Evolutionary conservation across 2,113 vertebrate genomes (phyloP).

Genomic region (Spea bombifrons): DNA sequence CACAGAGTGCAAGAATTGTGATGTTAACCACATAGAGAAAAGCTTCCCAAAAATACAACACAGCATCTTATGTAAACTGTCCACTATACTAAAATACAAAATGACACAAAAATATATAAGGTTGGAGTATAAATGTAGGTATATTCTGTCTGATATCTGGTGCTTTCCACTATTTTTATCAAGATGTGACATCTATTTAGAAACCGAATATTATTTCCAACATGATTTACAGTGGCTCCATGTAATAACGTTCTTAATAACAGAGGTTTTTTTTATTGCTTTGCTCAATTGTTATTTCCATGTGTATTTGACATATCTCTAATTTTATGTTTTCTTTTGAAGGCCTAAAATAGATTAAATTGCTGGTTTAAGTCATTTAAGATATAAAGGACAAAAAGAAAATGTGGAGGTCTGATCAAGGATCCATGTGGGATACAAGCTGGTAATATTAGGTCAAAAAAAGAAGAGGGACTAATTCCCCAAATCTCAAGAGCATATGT

Average conservation of each 20-base stretch:
- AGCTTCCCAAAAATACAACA: background rate
- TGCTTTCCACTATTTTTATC: conserved; percentile 2
- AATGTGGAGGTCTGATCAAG: no score
- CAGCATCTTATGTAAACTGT: background rate
- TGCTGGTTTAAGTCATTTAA: conserved; percentile 18
- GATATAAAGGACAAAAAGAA: background rate
- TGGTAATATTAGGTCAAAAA: no score
- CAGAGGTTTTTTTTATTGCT: conserved; percentile 6
- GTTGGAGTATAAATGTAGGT: background rate
- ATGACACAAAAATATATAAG: background rate
- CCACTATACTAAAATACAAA: background rate
- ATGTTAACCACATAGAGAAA: background rate
- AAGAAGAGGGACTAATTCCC: no score
- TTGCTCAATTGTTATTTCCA: conserved; percentile 8
- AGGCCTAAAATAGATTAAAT: conserved; percentile 8
- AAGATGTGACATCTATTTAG: conserved; percentile 11
- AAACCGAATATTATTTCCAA: conserved; percentile 23
- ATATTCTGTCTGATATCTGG: background rate
- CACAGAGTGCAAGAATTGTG: background rate
- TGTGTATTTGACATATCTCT: conserved; percentile 1
- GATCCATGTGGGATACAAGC: no score
- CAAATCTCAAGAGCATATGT: no score
- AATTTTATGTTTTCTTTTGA: conserved; percentile 19
- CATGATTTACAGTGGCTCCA: conserved; percentile 5
- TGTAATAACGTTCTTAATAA: conserved; percentile 23